Base-by-base conservation (phyloP, 2,797 vertebrate genomes). In the Tokudaia muenninki region DNA sequence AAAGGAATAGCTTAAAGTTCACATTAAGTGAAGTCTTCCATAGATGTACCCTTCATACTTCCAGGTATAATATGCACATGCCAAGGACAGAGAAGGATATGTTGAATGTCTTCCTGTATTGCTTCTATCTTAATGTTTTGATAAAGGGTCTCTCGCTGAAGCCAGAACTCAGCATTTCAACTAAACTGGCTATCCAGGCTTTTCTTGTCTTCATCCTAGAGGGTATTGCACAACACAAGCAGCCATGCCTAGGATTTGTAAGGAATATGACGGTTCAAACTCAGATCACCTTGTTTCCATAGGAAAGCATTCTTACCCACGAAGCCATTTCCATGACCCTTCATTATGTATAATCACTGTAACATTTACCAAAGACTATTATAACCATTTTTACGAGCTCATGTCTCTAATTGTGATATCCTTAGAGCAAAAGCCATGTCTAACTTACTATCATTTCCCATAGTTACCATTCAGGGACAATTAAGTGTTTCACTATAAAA, bases 381-480 rank as follows among this genome's bases (percentile, higher is more conserved):
- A 63, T 80, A 96, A 50, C 52, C 0, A 55, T 22, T 81, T 77
- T 94, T 83, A 80, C 29, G 37, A 75, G 41, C 79, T 80, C 94
- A 24, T 47, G 7, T 37, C 78, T 91, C 78, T 92, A 63, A 80
- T 47, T 44, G 26, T 14, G 11, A 4, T 29, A 67, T 61, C 72
- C 44, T 93, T 86, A 90, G 63, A 87, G 65, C 22, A 74, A 94
- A 57, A 41, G 52, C 24, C 37, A 55, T 31, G 57, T 50, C 80
- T 72, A 57, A 70, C 74, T 79, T 17, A 26, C 70, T 87, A 55
- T 70, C 44, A 1, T 90, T 41, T 70, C 72, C 22, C 34, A 52
- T 11, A 90, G 74, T 67, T 31, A 75, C 19, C 84, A 61, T 59
- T 47, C 50, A 37, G 17, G 31, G 14, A 24, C 13, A 80, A 12